phyloP scores from a whole-genome alignment of 2,113 vertebrate genomes.

The Calyptommatus sinebrachiatus region DNA sequence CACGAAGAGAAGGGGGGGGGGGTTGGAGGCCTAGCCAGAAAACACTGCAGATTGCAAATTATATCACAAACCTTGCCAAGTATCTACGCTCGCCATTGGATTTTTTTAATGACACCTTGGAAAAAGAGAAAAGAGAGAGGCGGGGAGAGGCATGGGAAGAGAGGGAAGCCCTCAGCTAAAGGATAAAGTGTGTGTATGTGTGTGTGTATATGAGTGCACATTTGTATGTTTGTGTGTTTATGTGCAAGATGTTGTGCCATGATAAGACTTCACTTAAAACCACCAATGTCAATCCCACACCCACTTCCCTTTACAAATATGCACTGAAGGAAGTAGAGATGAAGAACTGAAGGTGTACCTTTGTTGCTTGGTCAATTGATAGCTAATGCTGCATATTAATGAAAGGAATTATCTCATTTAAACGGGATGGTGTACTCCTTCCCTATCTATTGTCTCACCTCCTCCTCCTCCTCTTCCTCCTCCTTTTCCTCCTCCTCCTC shows the following conservation, averaged over 20 bases:
- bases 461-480: not conserved
- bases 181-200: constrained; percentile 74
- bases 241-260: constrained; percentile 68
- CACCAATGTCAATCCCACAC: constrained; percentile 72
- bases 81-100: constrained; percentile 83
- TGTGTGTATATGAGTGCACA: constrained; percentile 71
- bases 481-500: not conserved
- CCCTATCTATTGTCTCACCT: not conserved
- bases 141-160: constrained; percentile 16
- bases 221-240: no score
- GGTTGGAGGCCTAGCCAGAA: constrained; percentile 74
- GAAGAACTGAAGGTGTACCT: constrained; percentile 80
- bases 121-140: constrained; percentile 65
- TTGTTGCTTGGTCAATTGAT: constrained; percentile 84
- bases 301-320: constrained; percentile 90
- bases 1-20: constrained; percentile 34
- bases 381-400: constrained; percentile 89
- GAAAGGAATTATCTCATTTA: constrained; percentile 74
- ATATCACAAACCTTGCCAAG: constrained; percentile 87
- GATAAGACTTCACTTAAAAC: constrained; percentile 83
- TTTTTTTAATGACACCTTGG: constrained; percentile 83
- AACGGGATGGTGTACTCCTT: constrained; percentile 67
- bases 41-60: constrained; percentile 88
- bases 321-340: constrained; percentile 88
- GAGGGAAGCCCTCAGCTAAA: constrained; percentile 80